These are phyloP conservation scores for Jaculus jaculus DNA, from an alignment of 2,113 vertebrate species.

Conservation along the genomic window DNA sequence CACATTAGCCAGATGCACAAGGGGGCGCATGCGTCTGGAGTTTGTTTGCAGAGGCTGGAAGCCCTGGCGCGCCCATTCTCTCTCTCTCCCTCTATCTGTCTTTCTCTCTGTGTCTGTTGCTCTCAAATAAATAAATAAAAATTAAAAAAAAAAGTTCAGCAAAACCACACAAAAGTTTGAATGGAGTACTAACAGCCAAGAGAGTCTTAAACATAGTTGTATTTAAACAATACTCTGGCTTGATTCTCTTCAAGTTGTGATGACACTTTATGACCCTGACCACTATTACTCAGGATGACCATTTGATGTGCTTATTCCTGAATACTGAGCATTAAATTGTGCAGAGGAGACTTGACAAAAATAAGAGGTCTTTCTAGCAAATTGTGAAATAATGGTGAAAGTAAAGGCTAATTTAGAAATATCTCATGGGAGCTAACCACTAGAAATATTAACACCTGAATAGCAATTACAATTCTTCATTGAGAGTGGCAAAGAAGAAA, in stretches of 20 bases:
- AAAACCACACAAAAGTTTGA: not conserved
- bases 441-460: slow-evolving; percentile 57
- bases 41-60: too few species aligned
- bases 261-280: not conserved
- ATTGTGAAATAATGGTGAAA: not conserved
- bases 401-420: slow-evolving; percentile 36
- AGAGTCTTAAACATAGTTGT: not conserved
- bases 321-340: not conserved
- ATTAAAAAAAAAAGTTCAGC: not conserved
- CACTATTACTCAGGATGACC: not conserved
- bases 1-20: too few species aligned
- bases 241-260: not conserved
- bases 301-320: not conserved
- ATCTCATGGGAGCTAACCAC: not conserved
- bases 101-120: too few species aligned
- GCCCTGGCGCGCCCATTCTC: too few species aligned
- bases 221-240: not conserved
- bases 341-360: not conserved
- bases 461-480: not conserved
- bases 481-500: slow-evolving; percentile 32
- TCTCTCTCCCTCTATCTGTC: too few species aligned
- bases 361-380: not conserved
- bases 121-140: too few species aligned
- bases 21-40: too few species aligned
- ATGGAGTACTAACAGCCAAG: not conserved